A percentile compares a stretch with the other conserved stretches of the same genome.
phyloP scores from a whole-genome alignment of 2,113 vertebrate species.

The Scomber japonicus region DNA sequence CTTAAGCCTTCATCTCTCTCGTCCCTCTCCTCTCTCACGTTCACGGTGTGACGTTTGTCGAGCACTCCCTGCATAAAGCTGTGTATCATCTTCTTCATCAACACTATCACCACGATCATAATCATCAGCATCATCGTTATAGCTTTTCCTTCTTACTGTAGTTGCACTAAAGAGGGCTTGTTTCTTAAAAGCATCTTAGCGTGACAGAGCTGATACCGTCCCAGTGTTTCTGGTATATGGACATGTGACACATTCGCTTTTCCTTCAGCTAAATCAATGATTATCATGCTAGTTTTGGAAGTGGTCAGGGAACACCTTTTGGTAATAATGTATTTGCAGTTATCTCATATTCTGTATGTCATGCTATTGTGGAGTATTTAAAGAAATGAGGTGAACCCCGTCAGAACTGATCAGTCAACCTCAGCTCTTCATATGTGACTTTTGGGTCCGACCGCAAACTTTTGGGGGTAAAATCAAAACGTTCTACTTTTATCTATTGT shows the following conservation, averaged over 20 bases:
- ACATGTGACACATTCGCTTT: neutral
- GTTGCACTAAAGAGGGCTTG: conserved; percentile 73
- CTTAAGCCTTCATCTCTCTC: conserved; percentile 18
- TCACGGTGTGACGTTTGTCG: conserved; percentile 44
- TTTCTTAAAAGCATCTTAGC: conserved; percentile 70
- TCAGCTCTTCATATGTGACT: neutral
- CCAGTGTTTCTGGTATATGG: conserved; percentile 27
- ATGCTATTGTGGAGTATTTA: conserved; percentile 14
- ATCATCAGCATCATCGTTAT: conserved; percentile 56
- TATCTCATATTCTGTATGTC: conserved; percentile 5
- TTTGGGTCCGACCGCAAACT: neutral
- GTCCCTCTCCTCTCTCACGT: neutral
- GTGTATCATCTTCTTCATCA: conserved; percentile 61
- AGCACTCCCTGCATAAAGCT: conserved; percentile 31
- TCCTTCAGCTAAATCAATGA: conserved; percentile 1
- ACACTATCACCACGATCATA: conserved; percentile 55
- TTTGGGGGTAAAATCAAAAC: neutral
- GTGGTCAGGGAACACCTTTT: neutral
- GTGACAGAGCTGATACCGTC: conserved; percentile 16
- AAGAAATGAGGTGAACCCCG: conserved; percentile 23
- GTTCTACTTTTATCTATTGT: neutral
- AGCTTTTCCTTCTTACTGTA: conserved; percentile 52
- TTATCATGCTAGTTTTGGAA: neutral
- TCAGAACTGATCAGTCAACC: conserved; percentile 11
- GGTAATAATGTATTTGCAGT: neutral